Conservation (phyloP, 2,888 invertebrate species). For the Heliconius aoede region DNA sequence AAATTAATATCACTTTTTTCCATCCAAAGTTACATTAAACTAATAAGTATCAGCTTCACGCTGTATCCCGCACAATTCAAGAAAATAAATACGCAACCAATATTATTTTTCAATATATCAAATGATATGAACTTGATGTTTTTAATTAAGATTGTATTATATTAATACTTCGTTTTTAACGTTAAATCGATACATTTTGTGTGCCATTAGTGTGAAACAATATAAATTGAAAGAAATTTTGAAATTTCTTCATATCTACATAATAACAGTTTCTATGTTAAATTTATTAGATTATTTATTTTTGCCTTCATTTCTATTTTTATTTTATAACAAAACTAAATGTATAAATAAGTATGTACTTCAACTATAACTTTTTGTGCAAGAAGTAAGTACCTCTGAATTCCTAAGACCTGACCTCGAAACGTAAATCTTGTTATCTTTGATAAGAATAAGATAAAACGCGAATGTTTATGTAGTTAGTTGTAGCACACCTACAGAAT, state of each 20-base stretch:
- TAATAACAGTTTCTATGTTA: background rate
- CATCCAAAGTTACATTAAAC: background rate
- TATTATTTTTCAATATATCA: too few relatives aligned
- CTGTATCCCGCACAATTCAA: too few relatives aligned
- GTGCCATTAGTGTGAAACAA: too few relatives aligned
- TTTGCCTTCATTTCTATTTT: background rate
- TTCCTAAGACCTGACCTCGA: conserved; percentile 33
- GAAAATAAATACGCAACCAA: too few relatives aligned
- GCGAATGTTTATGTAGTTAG: conserved; percentile 16
- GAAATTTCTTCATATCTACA: background rate
- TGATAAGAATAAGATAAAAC: conserved; percentile 32
- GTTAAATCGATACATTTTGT: too few relatives aligned
- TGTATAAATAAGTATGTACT: background rate
- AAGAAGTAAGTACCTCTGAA: conserved; percentile 14
- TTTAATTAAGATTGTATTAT: too few relatives aligned
- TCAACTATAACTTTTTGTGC: background rate
- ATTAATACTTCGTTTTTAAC: too few relatives aligned
- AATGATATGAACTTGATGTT: too few relatives aligned
- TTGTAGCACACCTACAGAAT: background rate
- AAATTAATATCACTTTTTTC: background rate
- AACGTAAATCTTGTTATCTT: conserved; percentile 37
- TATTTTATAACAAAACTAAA: background rate
- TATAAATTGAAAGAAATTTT: background rate
- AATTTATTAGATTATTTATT: background rate
- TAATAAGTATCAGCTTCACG: too few relatives aligned